Evolutionary conservation across 2,113 vertebrate species (phyloP).

Genomic region (Cichladusa arquata): DNA sequence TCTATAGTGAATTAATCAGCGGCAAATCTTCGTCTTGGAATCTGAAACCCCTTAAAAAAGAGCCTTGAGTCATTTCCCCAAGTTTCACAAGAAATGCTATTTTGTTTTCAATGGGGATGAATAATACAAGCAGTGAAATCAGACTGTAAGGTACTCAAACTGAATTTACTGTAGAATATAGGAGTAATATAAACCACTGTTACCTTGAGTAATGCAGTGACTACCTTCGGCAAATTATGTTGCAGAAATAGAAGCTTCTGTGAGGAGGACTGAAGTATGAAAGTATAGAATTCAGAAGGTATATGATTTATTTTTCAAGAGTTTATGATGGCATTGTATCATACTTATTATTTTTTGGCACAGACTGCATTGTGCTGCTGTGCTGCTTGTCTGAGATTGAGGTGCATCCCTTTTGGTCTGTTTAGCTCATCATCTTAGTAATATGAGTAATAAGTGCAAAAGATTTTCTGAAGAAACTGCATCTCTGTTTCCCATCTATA

Average conservation of each 20-base stretch:
- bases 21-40: background rate
- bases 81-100: background rate
- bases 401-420: background rate
- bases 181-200: background rate
- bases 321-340: slow-evolving; percentile 48
- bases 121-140: background rate
- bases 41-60: background rate
- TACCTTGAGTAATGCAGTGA: background rate
- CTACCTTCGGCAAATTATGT: slow-evolving; percentile 19
- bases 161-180: background rate
- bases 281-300: slow-evolving; percentile 36
- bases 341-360: slow-evolving; percentile 44
- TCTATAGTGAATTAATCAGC: background rate
- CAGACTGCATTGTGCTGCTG: background rate
- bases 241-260: background rate
- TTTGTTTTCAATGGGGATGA: background rate
- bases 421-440: slow-evolving; percentile 3
- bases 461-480: background rate
- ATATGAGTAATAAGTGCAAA: background rate
- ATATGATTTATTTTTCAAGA: slow-evolving; percentile 67
- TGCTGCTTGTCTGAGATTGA: background rate
- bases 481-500: background rate
- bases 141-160: background rate
- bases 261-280: background rate
- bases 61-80: background rate